phyloP scores from a whole-genome alignment of 2,888 invertebrate genomes.

The Drosophila pegasa region DNA sequence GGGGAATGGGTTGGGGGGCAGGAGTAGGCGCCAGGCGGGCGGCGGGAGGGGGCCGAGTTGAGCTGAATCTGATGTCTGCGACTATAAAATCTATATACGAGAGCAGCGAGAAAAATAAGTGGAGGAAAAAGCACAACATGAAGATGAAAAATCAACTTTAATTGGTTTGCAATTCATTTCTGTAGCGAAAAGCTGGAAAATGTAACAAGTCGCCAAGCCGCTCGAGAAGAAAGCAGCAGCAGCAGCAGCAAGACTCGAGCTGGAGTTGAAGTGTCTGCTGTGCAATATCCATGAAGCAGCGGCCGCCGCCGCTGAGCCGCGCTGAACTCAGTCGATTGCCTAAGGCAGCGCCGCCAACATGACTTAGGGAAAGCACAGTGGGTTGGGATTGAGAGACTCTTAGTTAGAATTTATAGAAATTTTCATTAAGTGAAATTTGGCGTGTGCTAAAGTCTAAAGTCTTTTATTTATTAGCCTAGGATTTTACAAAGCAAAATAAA shows the following conservation, averaged over 20 bases:
- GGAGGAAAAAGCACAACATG: constrained; percentile 26
- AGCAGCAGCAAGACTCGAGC: constrained; percentile 10
- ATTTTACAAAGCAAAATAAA: too few species aligned
- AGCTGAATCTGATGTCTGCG: constrained; percentile 20
- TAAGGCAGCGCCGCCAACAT: constrained; percentile 43
- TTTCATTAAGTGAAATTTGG: too few species aligned
- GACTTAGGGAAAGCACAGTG: constrained; percentile 71
- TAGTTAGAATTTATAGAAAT: neutral
- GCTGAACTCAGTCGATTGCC: constrained; percentile 27
- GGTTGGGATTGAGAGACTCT: neutral
- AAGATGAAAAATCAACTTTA: constrained; percentile 71
- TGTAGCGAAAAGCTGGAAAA: constrained; percentile 68
- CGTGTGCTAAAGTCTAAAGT: too few species aligned
- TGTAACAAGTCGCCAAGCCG: constrained; percentile 50
- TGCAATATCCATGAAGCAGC: constrained; percentile 77
- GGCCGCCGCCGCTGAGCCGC: constrained; percentile 26
- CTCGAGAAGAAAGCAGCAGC: constrained; percentile 65
- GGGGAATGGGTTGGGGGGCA: neutral
- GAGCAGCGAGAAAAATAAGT: constrained; percentile 11
- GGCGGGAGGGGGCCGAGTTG: neutral
- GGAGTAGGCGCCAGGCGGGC: neutral
- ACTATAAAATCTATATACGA: constrained; percentile 31
- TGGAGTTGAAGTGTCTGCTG: constrained; percentile 46
- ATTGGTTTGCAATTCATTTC: constrained; percentile 79
- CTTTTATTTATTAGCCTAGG: too few species aligned